These are phyloP conservation scores for Spicauda simplicius DNA, from an alignment of 2,888 invertebrate species.

Conservation along the genomic window DNA sequence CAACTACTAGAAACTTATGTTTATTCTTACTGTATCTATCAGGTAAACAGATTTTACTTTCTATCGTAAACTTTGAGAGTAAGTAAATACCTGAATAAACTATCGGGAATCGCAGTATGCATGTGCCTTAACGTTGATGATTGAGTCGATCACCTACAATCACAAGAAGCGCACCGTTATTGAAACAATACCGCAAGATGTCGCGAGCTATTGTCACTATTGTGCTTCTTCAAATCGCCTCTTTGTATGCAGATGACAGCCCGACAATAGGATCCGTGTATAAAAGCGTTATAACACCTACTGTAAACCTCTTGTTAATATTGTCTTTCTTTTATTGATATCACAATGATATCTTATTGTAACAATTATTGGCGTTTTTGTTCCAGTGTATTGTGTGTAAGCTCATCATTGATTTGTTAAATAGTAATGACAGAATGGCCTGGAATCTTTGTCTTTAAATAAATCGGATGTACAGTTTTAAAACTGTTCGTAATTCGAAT, in stretches of 20 bases:
- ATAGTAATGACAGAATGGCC: too few species aligned
- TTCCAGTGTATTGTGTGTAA: neutral
- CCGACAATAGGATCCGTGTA: neutral
- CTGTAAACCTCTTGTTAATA: too few species aligned
- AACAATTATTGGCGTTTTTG: slow-evolving; percentile 5
- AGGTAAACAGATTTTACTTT: too few species aligned
- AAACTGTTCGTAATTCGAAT: too few species aligned
- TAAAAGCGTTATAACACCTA: slow-evolving; percentile 4
- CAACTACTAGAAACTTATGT: too few species aligned
- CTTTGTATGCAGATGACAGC: slow-evolving; percentile 37
- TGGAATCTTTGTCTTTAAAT: too few species aligned
- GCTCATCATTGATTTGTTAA: too few species aligned
- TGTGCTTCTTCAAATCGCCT: slow-evolving; percentile 13
- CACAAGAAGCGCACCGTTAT: slow-evolving; percentile 40
- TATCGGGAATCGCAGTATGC: slow-evolving; percentile 9
- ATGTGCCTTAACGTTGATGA: neutral
- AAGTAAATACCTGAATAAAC: too few species aligned
- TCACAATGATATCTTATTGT: slow-evolving; percentile 19
- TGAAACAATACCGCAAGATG: slow-evolving; percentile 34
- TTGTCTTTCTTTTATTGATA: slow-evolving; percentile 27
- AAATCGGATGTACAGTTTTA: too few species aligned
- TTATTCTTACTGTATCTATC: too few species aligned
- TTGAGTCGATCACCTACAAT: slow-evolving; percentile 10
- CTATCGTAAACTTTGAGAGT: too few species aligned
- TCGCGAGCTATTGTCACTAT: slow-evolving; percentile 29